Base-by-base conservation (phyloP, 2,888 invertebrate species). In the Spialia ferax region DNA sequence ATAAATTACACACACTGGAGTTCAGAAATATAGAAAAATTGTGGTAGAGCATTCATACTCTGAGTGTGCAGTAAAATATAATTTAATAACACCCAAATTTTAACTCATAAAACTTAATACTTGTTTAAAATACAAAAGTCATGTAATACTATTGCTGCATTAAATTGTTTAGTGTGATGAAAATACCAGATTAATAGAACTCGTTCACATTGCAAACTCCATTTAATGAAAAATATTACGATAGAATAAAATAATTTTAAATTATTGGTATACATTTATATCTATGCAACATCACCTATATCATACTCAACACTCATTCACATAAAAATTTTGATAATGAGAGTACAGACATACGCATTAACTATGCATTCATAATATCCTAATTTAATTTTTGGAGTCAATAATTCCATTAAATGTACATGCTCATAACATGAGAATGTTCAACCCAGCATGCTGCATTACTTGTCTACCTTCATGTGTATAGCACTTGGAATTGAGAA, bases 371-470 rank as follows among this genome's bases (percentile, higher is more conserved):
- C 85, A 80, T 83, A 84, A 84, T 82, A 85, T 79, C 81, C 84
- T 86, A 85, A 83, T 80, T 73, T 83, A 85, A 85, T 89, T 88
- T 91, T 91, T 90, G 91, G 91, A 91, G 89, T 90, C 86, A 85
- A 83, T 83, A 82, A 85, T 84, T 84, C 84, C 85, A 85, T 83
- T 29, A 76, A 83, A 81, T 83, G 81, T 84, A 84, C 73, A 86
- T 84, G 88, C 89, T 88, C 87, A 63, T 71, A 71, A 74, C 69
- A 71, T 75, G 83, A 87, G 86, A 86, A 79, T 81, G 80, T 80
- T 80, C 78, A 85, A 86, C 90, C 87, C 88, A 87, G 86, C 82
- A 77, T 78, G 74, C 59, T 63, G 61, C 70, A 35, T 50, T 48
- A 55, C 7, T 54, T 26, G 13, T 2, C 15, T 22, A 50, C 26